A percentile compares a stretch with the other conserved stretches of the same genome.
phyloP scores from a whole-genome alignment of 2,888 invertebrate genomes.

The Oscheius sp. region DNA sequence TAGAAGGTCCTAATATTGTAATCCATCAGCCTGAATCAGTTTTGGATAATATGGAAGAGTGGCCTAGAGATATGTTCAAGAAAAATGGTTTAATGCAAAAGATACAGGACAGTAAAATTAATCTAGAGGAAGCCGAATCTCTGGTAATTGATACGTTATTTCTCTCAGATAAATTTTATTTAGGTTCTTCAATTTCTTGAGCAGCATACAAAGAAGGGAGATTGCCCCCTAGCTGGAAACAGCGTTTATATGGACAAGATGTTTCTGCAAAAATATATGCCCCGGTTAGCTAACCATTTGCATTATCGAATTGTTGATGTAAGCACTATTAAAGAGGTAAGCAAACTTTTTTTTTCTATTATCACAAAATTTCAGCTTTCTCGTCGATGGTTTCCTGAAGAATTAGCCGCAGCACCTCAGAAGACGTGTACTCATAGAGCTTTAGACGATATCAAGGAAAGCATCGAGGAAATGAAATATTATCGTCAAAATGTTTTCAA shows the following conservation, averaged over 20 bases:
- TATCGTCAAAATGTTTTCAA: constrained; percentile 81
- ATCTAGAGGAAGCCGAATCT: constrained; percentile 46
- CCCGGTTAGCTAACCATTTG: constrained; percentile 82
- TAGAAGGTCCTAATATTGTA: constrained; percentile 79
- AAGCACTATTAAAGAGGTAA: constrained; percentile 87
- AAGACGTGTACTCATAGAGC: constrained; percentile 75
- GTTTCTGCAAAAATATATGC: constrained; percentile 82
- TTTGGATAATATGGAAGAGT: constrained; percentile 84
- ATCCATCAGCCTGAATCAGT: constrained; percentile 84
- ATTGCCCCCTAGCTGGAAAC: constrained; percentile 68
- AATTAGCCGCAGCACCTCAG: constrained; percentile 64
- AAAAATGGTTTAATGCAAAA: constrained; percentile 86
- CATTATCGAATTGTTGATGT: constrained; percentile 95
- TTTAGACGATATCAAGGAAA: constrained; percentile 81
- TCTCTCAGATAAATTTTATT: constrained; percentile 31
- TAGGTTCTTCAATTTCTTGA: constrained; percentile 82
- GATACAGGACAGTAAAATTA: constrained; percentile 74
- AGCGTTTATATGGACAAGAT: constrained; percentile 61
- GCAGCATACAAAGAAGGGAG: constrained; percentile 77
- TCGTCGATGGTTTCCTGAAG: constrained; percentile 81
- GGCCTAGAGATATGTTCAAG: constrained; percentile 86
- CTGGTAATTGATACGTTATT: neutral
- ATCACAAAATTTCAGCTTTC: constrained; percentile 46
- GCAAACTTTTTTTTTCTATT: constrained; percentile 47
- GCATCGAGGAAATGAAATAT: constrained; percentile 81